Evolutionary conservation across 2,888 invertebrate species (phyloP), one percentile per base, ranked within the genome.

Genomic region (Auanema freiburgensis): DNA sequence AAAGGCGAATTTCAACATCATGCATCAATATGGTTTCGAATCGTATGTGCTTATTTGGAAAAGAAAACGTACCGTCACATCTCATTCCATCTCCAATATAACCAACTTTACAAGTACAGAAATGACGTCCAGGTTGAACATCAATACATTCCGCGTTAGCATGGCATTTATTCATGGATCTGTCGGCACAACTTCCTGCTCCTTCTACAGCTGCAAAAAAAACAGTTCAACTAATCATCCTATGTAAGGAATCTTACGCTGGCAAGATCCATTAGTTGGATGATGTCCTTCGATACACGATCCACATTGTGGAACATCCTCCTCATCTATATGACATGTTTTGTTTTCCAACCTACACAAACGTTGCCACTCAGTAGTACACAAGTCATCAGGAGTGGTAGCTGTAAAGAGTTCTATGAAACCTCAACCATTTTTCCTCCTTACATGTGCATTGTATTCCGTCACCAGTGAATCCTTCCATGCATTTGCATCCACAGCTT

Each of bases 401-500:
- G 52, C 44, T 58, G 25, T 8, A 18, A 23, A n/a, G 46, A 50
- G 14, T 1, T 46, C 8, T 3, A 8, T 46, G 4, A 46, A 46
- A 46, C 6, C 23, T 5, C 8, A 46, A 46, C 8, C 3, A 33
- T 8, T 33, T 33, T 33, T 33, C n/a, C 8, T 23, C 53, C 65
- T 66, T 25, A 65, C 71, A 60, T 12, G 59, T 63, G 54, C 79
- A 79, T 23, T 69, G 65, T 0, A 63, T 67, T 46, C 79, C 79
- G 50, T 77, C 74, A 24, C 78, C 79, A 33, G 72, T 74, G 53
- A 73, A 76, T 42, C 79, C 79, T 14, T 88, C 85, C 23, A 91
- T 86, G 83, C 94, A 95, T 80, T 91, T 90, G 83, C 94, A 93
- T 80, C 89, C 90, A 78, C 89, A 92, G 76, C 91, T 88, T 33